phyloP scores from a whole-genome alignment of 2,113 vertebrate species.

The Pipa parva region DNA sequence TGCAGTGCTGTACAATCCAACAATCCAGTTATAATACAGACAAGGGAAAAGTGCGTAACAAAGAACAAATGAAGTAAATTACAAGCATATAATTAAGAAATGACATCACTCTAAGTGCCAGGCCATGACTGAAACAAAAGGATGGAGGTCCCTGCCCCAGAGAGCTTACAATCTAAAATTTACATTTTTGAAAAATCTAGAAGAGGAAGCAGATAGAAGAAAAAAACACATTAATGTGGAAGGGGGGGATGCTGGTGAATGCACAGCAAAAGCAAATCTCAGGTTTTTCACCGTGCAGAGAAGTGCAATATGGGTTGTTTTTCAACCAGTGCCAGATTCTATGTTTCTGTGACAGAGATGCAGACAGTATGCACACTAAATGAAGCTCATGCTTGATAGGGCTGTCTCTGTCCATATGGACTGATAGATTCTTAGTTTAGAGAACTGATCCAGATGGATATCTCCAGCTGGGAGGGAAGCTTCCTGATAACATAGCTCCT shows the following conservation, averaged over 20 bases:
- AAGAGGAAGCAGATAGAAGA: no score
- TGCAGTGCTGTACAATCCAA: no score
- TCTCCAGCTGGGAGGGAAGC: conserved; percentile 10
- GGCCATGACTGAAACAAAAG: no score
- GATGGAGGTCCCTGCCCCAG: no score
- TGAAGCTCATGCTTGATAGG: conserved; percentile 3
- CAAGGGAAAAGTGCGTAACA: no score
- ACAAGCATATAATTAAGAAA: no score
- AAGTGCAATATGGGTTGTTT: neutral
- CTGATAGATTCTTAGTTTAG: conserved; percentile 9
- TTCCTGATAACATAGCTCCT: conserved; percentile 2
- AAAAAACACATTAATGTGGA: no score
- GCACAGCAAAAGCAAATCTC: neutral
- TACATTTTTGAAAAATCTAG: no score
- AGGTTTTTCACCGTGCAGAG: neutral
- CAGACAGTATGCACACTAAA: neutral
- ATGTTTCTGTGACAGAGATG: neutral
- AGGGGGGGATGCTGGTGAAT: neutral
- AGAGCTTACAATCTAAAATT: no score
- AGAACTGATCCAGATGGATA: conserved; percentile 23
- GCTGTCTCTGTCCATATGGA: conserved; percentile 32
- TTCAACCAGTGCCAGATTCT: neutral
- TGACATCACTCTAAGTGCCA: no score
- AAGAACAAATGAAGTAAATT: no score
- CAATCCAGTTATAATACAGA: no score